These are phyloP conservation scores for Holothuria scabra DNA, from an alignment of 53 echinoderm and acorn worm species.

Conservation along the genomic window DNA sequence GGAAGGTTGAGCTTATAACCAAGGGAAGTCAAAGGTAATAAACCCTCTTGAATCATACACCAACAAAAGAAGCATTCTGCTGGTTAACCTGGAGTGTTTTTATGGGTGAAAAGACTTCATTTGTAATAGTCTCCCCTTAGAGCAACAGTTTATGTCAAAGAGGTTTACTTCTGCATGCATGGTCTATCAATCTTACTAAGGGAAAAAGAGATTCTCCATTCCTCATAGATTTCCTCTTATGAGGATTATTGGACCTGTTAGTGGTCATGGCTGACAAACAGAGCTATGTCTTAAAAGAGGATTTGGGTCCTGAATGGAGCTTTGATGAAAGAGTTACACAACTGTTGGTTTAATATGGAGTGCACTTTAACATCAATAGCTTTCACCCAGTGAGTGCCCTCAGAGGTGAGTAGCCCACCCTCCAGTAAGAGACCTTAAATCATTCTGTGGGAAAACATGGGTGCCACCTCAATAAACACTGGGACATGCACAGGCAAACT, in stretches of 20 bases:
- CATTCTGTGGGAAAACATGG: slow-evolving; percentile 3
- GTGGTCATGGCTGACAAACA: slow-evolving; percentile 26
- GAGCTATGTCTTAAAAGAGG: background rate
- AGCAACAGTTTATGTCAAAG: slow-evolving; percentile 27
- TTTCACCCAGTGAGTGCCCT: background rate
- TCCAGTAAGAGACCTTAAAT: background rate
- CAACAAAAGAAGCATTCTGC: too few relatives aligned
- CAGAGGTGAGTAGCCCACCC: background rate
- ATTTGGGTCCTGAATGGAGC: background rate
- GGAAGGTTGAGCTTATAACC: too few relatives aligned
- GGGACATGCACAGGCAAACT: background rate
- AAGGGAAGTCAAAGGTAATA: too few relatives aligned
- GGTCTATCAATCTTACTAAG: background rate
- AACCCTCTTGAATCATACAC: too few relatives aligned
- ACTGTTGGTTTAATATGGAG: slow-evolving; percentile 37
- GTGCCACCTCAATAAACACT: slow-evolving; percentile 1
- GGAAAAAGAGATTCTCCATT: too few relatives aligned
- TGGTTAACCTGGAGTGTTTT: background rate
- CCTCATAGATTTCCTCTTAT: slow-evolving; percentile 9
- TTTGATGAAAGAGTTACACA: background rate
- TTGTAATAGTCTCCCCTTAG: slow-evolving; percentile 3
- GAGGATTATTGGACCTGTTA: background rate
- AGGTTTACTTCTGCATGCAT: background rate
- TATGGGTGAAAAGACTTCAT: background rate
- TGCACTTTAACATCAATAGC: slow-evolving; percentile 18